Conservation (phyloP, 2,113 vertebrate species). For the Entelurus aequoreus region DNA sequence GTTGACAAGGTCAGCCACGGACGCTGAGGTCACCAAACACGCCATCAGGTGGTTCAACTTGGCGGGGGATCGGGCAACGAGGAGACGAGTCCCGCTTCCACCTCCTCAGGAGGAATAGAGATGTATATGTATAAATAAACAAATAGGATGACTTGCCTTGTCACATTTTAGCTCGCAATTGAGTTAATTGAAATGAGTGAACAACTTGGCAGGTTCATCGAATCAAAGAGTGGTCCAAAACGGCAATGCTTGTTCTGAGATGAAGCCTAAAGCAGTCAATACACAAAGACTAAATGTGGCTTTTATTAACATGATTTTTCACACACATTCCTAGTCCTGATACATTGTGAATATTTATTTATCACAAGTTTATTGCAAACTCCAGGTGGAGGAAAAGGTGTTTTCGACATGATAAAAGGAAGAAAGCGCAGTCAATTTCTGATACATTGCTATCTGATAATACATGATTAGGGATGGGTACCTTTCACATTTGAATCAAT, state of each 20-base stretch:
- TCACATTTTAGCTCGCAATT: constrained; percentile 8
- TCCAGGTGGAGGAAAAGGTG: neutral
- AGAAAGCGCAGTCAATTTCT: constrained; percentile 6
- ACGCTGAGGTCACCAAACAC: too few species aligned
- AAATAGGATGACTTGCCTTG: constrained; percentile 11
- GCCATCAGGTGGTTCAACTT: too few species aligned
- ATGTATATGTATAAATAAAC: too few species aligned
- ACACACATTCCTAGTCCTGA: neutral
- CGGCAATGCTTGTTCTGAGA: constrained; percentile 41
- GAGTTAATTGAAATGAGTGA: constrained; percentile 2
- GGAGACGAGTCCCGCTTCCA: too few species aligned
- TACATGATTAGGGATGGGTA: too few species aligned
- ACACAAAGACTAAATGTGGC: neutral
- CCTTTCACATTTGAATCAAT: too few species aligned
- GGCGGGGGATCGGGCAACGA: too few species aligned
- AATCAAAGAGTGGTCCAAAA: constrained; percentile 42
- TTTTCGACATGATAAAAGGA: neutral
- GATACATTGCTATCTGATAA: neutral
- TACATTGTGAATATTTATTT: neutral
- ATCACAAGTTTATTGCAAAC: constrained; percentile 2
- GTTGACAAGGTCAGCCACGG: too few species aligned
- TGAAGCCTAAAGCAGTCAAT: constrained; percentile 10
- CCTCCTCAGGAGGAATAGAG: too few species aligned
- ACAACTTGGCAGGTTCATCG: constrained; percentile 50
- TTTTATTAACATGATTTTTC: constrained; percentile 3